phyloP scores from a whole-genome alignment of 2,888 invertebrate genomes.

The Pseudoips prasinana region DNA sequence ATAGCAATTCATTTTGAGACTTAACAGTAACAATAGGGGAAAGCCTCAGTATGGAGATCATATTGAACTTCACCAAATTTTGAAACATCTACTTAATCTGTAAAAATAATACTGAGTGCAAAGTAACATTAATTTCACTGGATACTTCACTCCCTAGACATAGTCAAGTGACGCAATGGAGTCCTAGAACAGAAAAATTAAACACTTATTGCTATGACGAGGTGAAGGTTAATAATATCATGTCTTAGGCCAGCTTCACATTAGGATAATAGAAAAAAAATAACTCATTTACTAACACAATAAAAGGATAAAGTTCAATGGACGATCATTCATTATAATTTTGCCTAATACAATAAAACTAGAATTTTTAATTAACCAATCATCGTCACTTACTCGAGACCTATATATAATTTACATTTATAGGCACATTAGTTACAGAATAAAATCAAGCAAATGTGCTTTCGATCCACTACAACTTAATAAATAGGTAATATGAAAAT shows the following conservation, averaged over 20 bases:
- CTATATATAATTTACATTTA: conserved; percentile 79
- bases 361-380: conserved; percentile 66
- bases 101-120: conserved; percentile 76
- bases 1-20: conserved; percentile 61
- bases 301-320: conserved; percentile 41
- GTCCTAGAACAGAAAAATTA: conserved; percentile 50
- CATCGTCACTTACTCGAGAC: conserved; percentile 71
- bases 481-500: conserved; percentile 59
- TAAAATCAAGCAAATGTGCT: conserved; percentile 77
- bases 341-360: conserved; percentile 53
- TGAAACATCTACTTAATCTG: conserved; percentile 60
- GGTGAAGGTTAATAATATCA: conserved; percentile 55
- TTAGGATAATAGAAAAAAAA: conserved; percentile 46
- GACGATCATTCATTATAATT: conserved; percentile 47
- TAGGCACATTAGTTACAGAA: conserved; percentile 80
- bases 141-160: conserved; percentile 49
- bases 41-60: conserved; percentile 71
- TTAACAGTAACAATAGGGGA: conserved; percentile 49
- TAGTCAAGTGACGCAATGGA: conserved; percentile 47
- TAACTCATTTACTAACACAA: conserved; percentile 44
- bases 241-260: conserved; percentile 67
- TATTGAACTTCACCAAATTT: conserved; percentile 62
- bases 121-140: conserved; percentile 73
- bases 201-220: conserved; percentile 57
- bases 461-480: conserved; percentile 75